Evolutionary conservation across 2,888 invertebrate genomes (phyloP).

Genomic region (Stenodema calcarata): DNA sequence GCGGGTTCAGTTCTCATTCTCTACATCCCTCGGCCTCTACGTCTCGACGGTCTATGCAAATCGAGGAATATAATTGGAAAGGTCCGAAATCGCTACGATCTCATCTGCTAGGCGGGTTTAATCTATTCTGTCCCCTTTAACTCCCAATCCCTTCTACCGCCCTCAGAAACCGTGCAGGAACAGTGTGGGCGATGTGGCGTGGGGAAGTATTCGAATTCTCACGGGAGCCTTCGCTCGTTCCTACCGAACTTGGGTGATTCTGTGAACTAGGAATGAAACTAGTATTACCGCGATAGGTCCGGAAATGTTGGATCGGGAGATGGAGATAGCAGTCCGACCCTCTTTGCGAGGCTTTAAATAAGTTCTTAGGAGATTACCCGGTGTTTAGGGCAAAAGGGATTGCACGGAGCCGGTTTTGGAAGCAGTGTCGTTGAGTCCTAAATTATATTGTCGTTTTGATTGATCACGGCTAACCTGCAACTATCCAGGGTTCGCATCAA

Average conservation of each 20-base stretch:
- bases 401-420: neutral
- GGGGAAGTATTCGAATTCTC: slow-evolving; percentile 21
- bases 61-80: slow-evolving; percentile 38
- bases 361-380: neutral
- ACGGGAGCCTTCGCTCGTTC: slow-evolving; percentile 5
- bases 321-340: neutral
- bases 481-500: too few species aligned
- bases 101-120: slow-evolving; percentile 36
- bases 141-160: neutral
- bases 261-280: slow-evolving; percentile 1
- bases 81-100: slow-evolving; percentile 36
- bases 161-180: too few species aligned
- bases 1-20: neutral
- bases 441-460: too few species aligned
- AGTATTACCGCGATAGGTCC: neutral
- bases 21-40: neutral
- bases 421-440: too few species aligned
- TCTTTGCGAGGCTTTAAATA: neutral
- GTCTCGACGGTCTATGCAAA: slow-evolving; percentile 24
- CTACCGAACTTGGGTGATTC: slow-evolving; percentile 12
- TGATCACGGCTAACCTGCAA: too few species aligned
- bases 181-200: too few species aligned
- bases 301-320: neutral
- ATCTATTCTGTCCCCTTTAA: slow-evolving; percentile 14
- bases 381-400: neutral